Percentiles rank a stretch among this genome's conserved stretches.
Evolutionary conservation across 2,113 vertebrate species (phyloP).

Genomic region (Mustela lutreola): DNA sequence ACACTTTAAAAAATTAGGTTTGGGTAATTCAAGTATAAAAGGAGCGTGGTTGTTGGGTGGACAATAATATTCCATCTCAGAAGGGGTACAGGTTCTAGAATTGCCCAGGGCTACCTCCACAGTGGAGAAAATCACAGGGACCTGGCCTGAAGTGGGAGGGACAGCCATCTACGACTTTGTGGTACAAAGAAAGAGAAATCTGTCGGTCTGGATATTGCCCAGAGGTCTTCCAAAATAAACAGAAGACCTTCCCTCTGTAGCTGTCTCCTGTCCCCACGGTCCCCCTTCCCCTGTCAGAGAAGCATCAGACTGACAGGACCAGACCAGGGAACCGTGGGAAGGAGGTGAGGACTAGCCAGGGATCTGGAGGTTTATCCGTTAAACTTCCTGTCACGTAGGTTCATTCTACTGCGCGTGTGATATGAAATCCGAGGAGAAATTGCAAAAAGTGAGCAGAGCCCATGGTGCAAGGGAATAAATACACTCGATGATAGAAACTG

Average conservation of each 20-base stretch:
- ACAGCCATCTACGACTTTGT: not conserved
- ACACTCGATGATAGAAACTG: not conserved
- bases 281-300: not conserved
- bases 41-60: not conserved
- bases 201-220: not conserved
- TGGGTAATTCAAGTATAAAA: not conserved
- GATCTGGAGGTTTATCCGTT: not conserved
- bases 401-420: not conserved
- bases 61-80: not conserved
- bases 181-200: not conserved
- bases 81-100: not conserved
- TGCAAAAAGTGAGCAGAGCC: not conserved
- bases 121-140: accelerated
- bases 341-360: accelerated
- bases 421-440: not conserved
- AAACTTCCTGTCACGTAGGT: not conserved
- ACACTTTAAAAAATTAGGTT: not conserved
- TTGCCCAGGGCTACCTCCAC: not conserved
- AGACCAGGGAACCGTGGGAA: accelerated
- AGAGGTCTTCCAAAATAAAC: not conserved
- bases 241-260: not conserved
- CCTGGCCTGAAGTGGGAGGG: not conserved
- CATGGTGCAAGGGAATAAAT: not conserved
- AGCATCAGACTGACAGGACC: not conserved
- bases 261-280: too few species aligned